Percentiles rank a stretch among this genome's conserved stretches.
phyloP scores from a whole-genome alignment of 2,113 vertebrate species.

The Notarius quadriscutis region DNA sequence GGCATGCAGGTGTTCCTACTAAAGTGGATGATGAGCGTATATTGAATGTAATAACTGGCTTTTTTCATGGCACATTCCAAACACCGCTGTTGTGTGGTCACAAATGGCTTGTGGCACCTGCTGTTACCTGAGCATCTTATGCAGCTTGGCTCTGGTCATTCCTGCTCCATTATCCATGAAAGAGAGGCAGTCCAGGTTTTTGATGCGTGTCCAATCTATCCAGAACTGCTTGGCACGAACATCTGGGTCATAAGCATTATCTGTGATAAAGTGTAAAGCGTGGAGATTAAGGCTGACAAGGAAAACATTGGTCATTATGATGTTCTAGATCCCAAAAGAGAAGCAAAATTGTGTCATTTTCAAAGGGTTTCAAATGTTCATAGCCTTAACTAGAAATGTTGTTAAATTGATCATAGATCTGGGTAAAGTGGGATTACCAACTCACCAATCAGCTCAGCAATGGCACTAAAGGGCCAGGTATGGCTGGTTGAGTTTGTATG shows the following conservation, averaged over 20 bases:
- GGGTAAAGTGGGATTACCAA: slow-evolving; percentile 46
- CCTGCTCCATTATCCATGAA: slow-evolving; percentile 93
- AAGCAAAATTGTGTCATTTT: background rate
- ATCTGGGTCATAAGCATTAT: slow-evolving; percentile 76
- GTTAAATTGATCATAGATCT: background rate
- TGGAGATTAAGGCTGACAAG: background rate
- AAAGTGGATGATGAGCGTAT: background rate
- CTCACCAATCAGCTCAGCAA: slow-evolving; percentile 94
- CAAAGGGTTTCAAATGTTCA: background rate
- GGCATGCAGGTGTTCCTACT: background rate
- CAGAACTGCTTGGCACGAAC: slow-evolving; percentile 90
- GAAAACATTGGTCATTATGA: background rate
- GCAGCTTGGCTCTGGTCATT: slow-evolving; percentile 80
- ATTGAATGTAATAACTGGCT: background rate
- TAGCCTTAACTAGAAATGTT: background rate
- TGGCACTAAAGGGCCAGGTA: slow-evolving; percentile 93
- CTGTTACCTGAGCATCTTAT: slow-evolving; percentile 91
- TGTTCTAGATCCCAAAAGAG: background rate
- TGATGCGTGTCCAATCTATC: slow-evolving; percentile 88
- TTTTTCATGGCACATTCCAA: background rate
- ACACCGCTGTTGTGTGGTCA: background rate
- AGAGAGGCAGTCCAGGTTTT: slow-evolving; percentile 75
- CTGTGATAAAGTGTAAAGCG: slow-evolving; percentile 15
- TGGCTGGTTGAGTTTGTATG: slow-evolving; percentile 96
- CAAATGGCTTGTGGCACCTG: background rate